Percentiles rank a stretch among this genome's conserved stretches.
phyloP scores from a whole-genome alignment of 2,888 invertebrate species.

The Archaeoteleia sp. region DNA sequence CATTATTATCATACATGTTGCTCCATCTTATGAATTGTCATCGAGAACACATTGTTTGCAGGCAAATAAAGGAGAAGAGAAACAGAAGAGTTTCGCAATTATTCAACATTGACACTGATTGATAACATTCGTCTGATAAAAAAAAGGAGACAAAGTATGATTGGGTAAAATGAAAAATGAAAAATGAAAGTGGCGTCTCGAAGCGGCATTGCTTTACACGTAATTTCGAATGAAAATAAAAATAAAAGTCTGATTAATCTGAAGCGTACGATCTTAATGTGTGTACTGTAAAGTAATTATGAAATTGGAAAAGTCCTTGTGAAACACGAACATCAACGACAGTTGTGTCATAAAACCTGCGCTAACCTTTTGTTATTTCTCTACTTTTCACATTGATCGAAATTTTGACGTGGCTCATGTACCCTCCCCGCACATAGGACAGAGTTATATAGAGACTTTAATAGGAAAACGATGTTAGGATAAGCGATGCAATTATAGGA shows the following conservation, averaged over 20 bases:
- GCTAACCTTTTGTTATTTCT: constrained; percentile 55
- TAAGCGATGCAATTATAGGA: constrained; percentile 45
- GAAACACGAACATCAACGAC: constrained; percentile 48
- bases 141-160: too few species aligned
- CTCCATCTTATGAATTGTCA: too few species aligned
- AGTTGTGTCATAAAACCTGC: constrained; percentile 55
- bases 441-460: constrained; percentile 55
- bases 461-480: constrained; percentile 51
- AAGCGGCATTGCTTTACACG: constrained; percentile 59
- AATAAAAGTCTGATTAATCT: constrained; percentile 65
- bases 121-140: too few species aligned
- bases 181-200: too few species aligned
- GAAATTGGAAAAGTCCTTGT: constrained; percentile 46
- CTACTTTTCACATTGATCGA: constrained; percentile 52
- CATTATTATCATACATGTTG: neutral
- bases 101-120: too few species aligned
- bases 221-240: constrained; percentile 3
- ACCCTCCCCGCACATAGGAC: constrained; percentile 73
- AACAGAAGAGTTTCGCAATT: too few species aligned
- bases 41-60: too few species aligned
- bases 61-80: too few species aligned
- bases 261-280: constrained; percentile 61
- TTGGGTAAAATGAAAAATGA: too few species aligned
- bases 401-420: constrained; percentile 64
- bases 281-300: constrained; percentile 55